Conservation (phyloP, 2,888 invertebrate genomes). For the Philonicus albiceps region DNA sequence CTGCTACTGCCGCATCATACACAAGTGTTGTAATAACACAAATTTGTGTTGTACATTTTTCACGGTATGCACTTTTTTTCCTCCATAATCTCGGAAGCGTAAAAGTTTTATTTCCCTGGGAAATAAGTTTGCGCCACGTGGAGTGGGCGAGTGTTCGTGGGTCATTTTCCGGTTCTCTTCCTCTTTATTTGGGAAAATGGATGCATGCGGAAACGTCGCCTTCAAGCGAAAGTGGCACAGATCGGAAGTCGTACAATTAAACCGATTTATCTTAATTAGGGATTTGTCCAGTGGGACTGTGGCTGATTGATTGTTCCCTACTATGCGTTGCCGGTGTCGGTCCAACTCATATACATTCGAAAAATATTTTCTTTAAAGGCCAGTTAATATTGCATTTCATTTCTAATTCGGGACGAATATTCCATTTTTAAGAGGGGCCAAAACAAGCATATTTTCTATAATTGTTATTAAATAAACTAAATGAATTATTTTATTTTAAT, state of each 20-base stretch:
- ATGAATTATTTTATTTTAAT: too few species aligned
- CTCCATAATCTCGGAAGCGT: not conserved
- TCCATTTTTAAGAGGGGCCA: too few species aligned
- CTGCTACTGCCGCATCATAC: not conserved
- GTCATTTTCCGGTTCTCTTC: not conserved
- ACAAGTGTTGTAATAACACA: not conserved
- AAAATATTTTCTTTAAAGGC: not conserved
- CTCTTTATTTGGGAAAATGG: not conserved
- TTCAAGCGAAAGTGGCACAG: not conserved
- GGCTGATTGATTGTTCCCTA: not conserved
- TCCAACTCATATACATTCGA: not conserved
- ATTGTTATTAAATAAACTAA: too few species aligned
- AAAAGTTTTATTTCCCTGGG: not conserved
- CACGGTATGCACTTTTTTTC: not conserved
- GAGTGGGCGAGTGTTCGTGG: not conserved
- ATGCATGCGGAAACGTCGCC: not conserved
- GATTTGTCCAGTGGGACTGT: not conserved
- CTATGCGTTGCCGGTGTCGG: not conserved
- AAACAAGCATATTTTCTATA: too few species aligned
- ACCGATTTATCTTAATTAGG: not conserved
- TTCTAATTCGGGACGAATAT: too few species aligned
- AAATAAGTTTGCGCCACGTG: not conserved
- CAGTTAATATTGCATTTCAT: not conserved
- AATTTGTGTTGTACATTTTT: conserved; percentile 5
- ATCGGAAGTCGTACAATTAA: not conserved